Evolutionary conservation across 2,113 vertebrate species (phyloP), one percentile per base, ranked within the genome.

Genomic region (Lates calcarifer): DNA sequence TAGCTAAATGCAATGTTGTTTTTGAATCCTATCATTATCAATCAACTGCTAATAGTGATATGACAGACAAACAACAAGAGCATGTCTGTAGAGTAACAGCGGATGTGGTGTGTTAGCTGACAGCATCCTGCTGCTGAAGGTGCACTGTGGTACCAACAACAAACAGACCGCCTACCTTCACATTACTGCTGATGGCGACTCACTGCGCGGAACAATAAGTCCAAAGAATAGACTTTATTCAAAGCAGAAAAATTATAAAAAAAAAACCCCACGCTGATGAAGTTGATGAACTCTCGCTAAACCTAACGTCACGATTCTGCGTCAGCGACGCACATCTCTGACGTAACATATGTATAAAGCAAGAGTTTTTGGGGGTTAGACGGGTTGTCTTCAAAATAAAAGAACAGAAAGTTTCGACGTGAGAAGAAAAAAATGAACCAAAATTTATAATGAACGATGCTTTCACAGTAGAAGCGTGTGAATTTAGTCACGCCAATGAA

Each of bases 91-190:
- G 29, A 71, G 18, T 17, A 6, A 26, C 60, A 35, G 43, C 17
- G 31, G 5, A n/a, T 60, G 41, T 5, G 12, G 13, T 26, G 14
- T 33, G 63, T 47, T 37, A 57, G 17, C 67, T 55, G 37, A 35
- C 47, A 71, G 17, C 49, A 37, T 43, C 22, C 4, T 56, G 43
- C 37, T 69, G 13, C 72, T 72, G 20, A 33, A 33, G 45, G 45
- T 64, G 18, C 62, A 24, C 31, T 63, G 18, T 15, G 15, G 9
- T 10, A 41, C 18, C 1, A 15, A 17, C n/a, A 69, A 39, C 28
- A 71, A 26, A 66, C 12, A 63, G 45, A 29, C 5, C 6, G 1
- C 81, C n/a, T 87, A 91, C 83, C 85, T 81, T 85, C 53, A 80
- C 33, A 45, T 78, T 3, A n/a, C 41, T 1, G 3, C 13, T 4